phyloP scores from a whole-genome alignment of 1,140 invertebrate genomes.

The Eriosoma lanigerum region DNA sequence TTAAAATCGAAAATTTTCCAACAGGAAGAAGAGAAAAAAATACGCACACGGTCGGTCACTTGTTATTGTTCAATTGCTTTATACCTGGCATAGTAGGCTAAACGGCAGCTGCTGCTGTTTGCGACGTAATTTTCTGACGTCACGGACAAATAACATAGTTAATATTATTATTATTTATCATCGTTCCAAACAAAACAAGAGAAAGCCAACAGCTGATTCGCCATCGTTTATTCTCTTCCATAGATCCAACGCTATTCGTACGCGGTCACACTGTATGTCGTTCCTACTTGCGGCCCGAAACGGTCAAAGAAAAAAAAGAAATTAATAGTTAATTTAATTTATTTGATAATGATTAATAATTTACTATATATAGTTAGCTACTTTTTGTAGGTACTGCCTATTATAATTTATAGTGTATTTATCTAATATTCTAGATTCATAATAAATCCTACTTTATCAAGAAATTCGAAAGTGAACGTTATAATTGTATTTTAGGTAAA shows the following conservation, averaged over 20 bases:
- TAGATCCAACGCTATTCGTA: background rate
- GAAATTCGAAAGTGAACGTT: too few species aligned
- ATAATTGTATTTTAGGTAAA: too few species aligned
- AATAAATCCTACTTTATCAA: too few species aligned
- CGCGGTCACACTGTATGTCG: background rate
- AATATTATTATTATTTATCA: background rate
- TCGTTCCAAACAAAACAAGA: background rate
- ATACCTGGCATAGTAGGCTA: too few species aligned
- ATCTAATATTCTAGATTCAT: too few species aligned
- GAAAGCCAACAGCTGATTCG: constrained; percentile 24
- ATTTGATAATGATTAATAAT: too few species aligned
- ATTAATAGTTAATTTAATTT: too few species aligned
- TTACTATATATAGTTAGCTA: too few species aligned
- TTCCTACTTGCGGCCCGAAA: too few species aligned
- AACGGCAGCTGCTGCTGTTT: background rate
- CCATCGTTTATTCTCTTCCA: background rate
- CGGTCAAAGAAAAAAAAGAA: too few species aligned
- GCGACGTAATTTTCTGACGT: constrained; percentile 40
- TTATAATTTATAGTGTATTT: too few species aligned
- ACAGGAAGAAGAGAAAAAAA: background rate
- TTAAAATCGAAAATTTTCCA: constrained; percentile 26
- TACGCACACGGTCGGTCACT: background rate
- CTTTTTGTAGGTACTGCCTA: too few species aligned
- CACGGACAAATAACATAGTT: background rate
- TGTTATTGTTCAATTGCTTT: constrained; percentile 22